Conservation (phyloP, 2,888 invertebrate species). For the Priocnemis perturbator region DNA sequence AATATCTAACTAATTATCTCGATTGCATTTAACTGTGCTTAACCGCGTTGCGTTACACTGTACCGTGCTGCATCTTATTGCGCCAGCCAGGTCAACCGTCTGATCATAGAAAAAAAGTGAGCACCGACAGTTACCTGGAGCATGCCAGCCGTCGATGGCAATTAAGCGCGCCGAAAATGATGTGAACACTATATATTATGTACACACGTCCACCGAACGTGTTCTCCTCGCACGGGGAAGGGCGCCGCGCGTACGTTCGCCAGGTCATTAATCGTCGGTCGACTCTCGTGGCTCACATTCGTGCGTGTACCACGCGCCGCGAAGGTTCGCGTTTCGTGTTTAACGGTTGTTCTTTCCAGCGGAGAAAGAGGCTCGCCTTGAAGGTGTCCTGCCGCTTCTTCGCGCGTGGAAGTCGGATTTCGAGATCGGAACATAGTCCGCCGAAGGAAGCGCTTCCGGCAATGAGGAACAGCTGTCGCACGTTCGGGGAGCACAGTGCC, state of each 20-base stretch:
- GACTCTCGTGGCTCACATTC: conserved; percentile 40
- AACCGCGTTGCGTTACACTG: too few species aligned
- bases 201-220: neutral
- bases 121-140: too few species aligned
- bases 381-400: conserved; percentile 30
- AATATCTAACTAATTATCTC: too few species aligned
- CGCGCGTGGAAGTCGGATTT: conserved; percentile 40
- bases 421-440: conserved; percentile 25
- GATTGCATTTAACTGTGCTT: too few species aligned
- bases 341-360: conserved; percentile 52
- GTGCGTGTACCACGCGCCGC: conserved; percentile 38
- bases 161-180: neutral
- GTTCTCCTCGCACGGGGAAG: conserved; percentile 26
- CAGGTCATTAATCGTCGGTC: conserved; percentile 56
- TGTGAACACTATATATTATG: neutral
- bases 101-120: too few species aligned
- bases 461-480: conserved; percentile 43
- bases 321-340: conserved; percentile 43
- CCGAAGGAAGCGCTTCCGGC: conserved; percentile 42
- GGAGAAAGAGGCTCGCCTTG: conserved; percentile 40
- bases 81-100: too few species aligned
- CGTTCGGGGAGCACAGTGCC: conserved; percentile 10
- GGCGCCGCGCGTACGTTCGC: conserved; percentile 37
- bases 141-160: neutral
- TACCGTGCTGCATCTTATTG: too few species aligned